A percentile compares a stretch with the other conserved stretches of the same genome.
These are phyloP conservation scores for Clupea harengus DNA, from an alignment of 2,113 vertebrate species.

Conservation along the genomic window DNA sequence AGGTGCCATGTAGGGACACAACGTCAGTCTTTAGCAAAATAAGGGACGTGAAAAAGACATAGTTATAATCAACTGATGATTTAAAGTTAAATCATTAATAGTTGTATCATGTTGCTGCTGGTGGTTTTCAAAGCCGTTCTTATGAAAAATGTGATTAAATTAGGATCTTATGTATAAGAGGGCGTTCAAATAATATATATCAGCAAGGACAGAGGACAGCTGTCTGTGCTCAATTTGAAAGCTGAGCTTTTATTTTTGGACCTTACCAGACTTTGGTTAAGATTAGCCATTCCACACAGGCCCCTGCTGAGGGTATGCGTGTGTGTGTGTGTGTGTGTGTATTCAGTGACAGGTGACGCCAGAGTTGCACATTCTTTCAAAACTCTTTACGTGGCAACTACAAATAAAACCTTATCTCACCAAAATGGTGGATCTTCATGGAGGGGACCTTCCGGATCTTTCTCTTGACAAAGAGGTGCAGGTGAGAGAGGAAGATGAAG, in stretches of 20 bases:
- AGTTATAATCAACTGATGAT: too few relatives aligned
- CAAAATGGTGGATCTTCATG: constrained; percentile 63
- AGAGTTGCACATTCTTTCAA: constrained; percentile 5
- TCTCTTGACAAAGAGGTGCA: constrained; percentile 76
- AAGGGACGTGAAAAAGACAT: too few relatives aligned
- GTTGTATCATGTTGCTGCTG: background rate
- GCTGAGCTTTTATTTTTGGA: background rate
- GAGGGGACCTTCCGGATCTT: constrained; percentile 61
- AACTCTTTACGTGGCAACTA: background rate
- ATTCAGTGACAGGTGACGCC: background rate
- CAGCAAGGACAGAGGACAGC: background rate
- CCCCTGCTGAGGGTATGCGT: background rate
- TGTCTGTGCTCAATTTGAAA: background rate
- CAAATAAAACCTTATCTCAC: constrained; percentile 57
- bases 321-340: background rate
- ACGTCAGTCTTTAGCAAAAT: background rate
- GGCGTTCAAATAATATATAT: background rate
- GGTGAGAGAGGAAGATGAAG: constrained; percentile 84
- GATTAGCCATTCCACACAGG: background rate
- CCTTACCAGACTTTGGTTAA: constrained; percentile 3
- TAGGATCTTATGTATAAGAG: background rate
- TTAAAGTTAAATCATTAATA: too few relatives aligned
- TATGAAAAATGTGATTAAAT: background rate
- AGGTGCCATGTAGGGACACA: background rate
- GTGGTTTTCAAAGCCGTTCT: background rate